A percentile compares a stretch with the other conserved stretches of the same genome.
phyloP scores from a whole-genome alignment of 1,140 invertebrate genomes.

The Anadara kagoshimensis region DNA sequence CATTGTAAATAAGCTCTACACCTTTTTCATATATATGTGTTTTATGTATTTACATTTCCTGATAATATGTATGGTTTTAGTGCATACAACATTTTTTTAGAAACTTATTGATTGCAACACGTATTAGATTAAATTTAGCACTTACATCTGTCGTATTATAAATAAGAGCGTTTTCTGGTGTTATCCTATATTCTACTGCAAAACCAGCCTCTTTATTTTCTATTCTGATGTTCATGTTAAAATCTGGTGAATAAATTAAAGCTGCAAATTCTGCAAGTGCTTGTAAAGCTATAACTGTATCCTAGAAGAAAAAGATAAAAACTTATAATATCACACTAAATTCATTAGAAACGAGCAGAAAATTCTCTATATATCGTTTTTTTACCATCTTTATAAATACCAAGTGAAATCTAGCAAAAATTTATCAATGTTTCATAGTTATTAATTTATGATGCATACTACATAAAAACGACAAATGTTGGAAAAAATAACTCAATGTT shows the following conservation, averaged over 20 bases:
- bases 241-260: conserved; percentile 45
- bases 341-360: no score
- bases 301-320: conserved; percentile 74
- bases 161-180: conserved; percentile 57
- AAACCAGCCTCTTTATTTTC: conserved; percentile 19
- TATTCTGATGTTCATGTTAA: conserved; percentile 48
- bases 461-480: no score
- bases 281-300: conserved; percentile 75
- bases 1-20: conserved; percentile 75
- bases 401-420: no score
- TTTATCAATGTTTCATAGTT: no score
- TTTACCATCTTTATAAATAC: no score
- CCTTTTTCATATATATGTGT: neutral
- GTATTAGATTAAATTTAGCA: neutral
- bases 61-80: no score
- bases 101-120: no score
- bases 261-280: conserved; percentile 70
- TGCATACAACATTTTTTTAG: no score
- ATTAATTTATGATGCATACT: no score
- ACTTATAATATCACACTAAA: neutral
- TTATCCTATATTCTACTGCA: conserved; percentile 49
- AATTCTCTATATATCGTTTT: no score
- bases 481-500: no score
- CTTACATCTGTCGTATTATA: conserved; percentile 67
- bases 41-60: no score